A percentile compares a stretch with the other conserved stretches of the same genome.
phyloP scores from a whole-genome alignment of 1,140 invertebrate genomes.

The Leptopilina clavipes region DNA sequence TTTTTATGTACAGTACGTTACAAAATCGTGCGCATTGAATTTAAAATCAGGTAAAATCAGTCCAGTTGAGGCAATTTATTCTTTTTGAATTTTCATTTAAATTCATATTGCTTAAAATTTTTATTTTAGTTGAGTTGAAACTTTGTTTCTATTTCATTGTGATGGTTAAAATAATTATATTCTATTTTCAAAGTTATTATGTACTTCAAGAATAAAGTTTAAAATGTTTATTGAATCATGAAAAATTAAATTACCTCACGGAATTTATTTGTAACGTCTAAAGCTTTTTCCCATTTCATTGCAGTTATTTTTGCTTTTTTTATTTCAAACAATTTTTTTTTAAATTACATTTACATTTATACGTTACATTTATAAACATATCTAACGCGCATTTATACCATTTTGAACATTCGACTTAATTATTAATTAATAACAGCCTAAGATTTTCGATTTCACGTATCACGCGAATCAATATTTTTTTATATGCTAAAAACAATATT shows the following conservation, averaged over 20 bases:
- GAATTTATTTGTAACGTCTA: conserved; percentile 18
- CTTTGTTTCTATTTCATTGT: too few relatives aligned
- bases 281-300: conserved; percentile 24
- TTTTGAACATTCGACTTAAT: conserved; percentile 21
- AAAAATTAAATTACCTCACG: background rate
- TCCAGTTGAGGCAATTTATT: background rate
- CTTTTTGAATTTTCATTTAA: background rate
- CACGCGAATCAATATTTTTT: background rate
- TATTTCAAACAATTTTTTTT: background rate
- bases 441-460: conserved; percentile 12
- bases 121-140: too few relatives aligned
- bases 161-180: too few relatives aligned
- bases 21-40: background rate
- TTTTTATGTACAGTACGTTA: background rate
- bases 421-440: conserved; percentile 8
- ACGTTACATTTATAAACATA: conserved; percentile 21
- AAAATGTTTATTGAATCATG: background rate
- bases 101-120: background rate
- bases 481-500: background rate
- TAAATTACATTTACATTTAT: conserved; percentile 12
- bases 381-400: background rate
- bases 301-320: background rate
- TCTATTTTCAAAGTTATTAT: too few relatives aligned
- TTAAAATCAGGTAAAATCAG: background rate
- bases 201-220: background rate